A percentile compares a stretch with the other conserved stretches of the same genome.
Conservation (phyloP, 1,140 invertebrate genomes). For the Aporrectodea caliginosa region DNA sequence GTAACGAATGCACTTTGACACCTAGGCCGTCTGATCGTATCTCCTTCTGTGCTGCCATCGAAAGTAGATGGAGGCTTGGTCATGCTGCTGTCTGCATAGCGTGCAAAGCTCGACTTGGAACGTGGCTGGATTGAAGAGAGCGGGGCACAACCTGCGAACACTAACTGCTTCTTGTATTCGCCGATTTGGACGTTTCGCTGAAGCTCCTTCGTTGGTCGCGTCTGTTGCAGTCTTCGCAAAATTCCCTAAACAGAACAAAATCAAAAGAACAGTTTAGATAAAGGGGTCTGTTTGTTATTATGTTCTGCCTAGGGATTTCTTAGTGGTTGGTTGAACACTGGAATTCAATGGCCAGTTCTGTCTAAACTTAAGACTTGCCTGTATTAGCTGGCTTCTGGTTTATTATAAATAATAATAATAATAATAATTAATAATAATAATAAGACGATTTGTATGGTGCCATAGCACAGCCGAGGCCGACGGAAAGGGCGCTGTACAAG, state of each 20-base stretch:
- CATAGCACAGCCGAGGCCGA: too few species aligned
- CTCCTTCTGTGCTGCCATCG: background rate
- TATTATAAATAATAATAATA: too few species aligned
- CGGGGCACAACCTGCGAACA: conserved; percentile 38
- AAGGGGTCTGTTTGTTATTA: too few species aligned
- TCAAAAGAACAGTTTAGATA: background rate
- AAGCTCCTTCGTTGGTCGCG: conserved; percentile 41
- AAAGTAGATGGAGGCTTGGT: background rate
- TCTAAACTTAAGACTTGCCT: too few species aligned
- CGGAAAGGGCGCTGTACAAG: too few species aligned
- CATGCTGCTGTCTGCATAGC: background rate
- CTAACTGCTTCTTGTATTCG: conserved; percentile 40
- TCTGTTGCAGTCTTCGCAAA: conserved; percentile 45
- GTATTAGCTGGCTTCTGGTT: too few species aligned
- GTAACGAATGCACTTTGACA: background rate
- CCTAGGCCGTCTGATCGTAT: background rate
- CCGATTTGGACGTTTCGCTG: conserved; percentile 39
- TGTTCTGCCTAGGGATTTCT: too few species aligned
- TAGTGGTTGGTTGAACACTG: too few species aligned
- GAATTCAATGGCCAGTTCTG: too few species aligned
- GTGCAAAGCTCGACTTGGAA: background rate
- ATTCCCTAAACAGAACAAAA: conserved; percentile 43
- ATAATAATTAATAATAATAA: too few species aligned
- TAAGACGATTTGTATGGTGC: too few species aligned
- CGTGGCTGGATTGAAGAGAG: conserved; percentile 14